Percentiles rank a stretch among this genome's conserved stretches.
phyloP scores from a whole-genome alignment of 1,140 invertebrate genomes.

The Lasioglossum albipes region DNA sequence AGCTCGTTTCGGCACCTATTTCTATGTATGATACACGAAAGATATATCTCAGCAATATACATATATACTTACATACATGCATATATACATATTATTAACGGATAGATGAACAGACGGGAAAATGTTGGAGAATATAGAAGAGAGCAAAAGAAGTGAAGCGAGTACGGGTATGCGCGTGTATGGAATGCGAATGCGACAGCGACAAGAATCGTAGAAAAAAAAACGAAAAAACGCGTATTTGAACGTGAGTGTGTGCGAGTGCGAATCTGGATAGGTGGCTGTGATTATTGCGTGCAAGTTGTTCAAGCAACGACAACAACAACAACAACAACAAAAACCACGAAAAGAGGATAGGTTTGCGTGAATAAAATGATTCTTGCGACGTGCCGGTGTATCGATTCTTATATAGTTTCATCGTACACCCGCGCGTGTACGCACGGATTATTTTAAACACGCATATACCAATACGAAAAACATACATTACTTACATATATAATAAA shows the following conservation, averaged over 20 bases:
- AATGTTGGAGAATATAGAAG: background rate
- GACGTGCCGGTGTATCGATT: constrained; percentile 34
- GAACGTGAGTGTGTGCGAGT: constrained; percentile 67
- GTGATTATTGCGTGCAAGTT: constrained; percentile 74
- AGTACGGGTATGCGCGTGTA: constrained; percentile 53
- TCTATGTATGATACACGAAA: constrained; percentile 72
- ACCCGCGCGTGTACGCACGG: constrained; percentile 22
- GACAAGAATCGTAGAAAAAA: background rate
- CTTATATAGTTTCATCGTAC: background rate
- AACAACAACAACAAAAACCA: background rate
- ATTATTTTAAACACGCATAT: constrained; percentile 56
- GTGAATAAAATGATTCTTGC: constrained; percentile 49
- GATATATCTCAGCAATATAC: constrained; percentile 65
- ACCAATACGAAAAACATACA: background rate
- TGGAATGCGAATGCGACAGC: constrained; percentile 47
- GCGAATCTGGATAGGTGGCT: constrained; percentile 74
- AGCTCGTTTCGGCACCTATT: constrained; percentile 77
- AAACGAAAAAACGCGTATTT: constrained; percentile 48
- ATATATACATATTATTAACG: constrained; percentile 34
- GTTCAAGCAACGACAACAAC: background rate
- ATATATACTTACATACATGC: constrained; percentile 32
- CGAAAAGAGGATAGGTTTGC: constrained; percentile 6
- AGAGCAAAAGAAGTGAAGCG: constrained; percentile 38
- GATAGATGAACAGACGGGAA: background rate
- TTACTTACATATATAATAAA: background rate